Conservation (phyloP, 92 coral and sea anemone genomes). For the Porites divaricata region DNA sequence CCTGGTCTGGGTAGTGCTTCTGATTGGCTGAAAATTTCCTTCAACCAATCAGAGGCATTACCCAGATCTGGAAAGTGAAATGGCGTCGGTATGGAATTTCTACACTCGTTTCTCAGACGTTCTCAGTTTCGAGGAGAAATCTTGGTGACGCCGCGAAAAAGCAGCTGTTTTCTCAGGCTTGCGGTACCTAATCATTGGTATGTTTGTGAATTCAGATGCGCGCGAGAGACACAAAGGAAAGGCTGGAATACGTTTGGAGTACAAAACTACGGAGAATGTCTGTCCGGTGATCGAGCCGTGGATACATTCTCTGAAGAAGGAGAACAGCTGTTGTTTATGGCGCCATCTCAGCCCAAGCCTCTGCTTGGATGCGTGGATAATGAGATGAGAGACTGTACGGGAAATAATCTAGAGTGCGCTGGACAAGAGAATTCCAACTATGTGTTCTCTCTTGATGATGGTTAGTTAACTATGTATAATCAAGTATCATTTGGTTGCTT, state of each 20-base stretch:
- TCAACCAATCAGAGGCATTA: no score
- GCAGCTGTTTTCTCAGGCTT: not conserved
- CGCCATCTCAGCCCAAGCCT: constrained; percentile 87
- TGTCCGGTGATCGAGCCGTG: constrained; percentile 85
- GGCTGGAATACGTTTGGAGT: constrained; percentile 88
- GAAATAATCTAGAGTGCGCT: constrained; percentile 84
- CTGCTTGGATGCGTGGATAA: constrained; percentile 94
- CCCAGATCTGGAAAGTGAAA: no score
- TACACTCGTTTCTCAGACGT: no score
- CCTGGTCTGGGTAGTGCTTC: no score
- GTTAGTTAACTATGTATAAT: constrained; percentile 48
- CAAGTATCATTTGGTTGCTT: not conserved
- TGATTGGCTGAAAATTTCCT: no score
- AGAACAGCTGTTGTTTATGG: constrained; percentile 81
- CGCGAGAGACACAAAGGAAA: constrained; percentile 81
- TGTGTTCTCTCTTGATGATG: constrained; percentile 80
- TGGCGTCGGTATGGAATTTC: no score
- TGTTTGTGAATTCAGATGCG: constrained; percentile 66
- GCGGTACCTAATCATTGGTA: not conserved
- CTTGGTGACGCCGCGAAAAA: not conserved
- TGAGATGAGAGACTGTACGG: constrained; percentile 75
- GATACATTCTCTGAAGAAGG: constrained; percentile 90
- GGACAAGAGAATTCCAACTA: constrained; percentile 95
- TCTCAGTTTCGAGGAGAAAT: no score
- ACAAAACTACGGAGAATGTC: constrained; percentile 94